Percentiles rank a stretch among this genome's conserved stretches.
Conservation (phyloP, 2,888 invertebrate species). For the Flabesymbios commensalis region DNA sequence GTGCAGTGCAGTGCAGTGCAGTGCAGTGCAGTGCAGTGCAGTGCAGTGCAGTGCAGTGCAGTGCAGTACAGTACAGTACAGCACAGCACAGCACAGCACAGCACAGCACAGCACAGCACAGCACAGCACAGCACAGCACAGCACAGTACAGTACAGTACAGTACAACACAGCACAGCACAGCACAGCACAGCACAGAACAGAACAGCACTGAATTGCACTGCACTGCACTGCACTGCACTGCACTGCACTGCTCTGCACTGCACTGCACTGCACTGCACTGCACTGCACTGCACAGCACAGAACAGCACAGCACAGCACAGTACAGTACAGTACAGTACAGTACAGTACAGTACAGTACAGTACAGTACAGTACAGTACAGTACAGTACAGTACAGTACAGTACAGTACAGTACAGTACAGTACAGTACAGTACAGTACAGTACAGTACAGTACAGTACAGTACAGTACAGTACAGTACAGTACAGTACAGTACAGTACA, state of each 20-base stretch:
- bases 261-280: conserved; percentile 1
- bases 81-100: conserved; percentile 5
- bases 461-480: neutral
- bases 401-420: conserved; percentile 1
- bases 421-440: conserved; percentile 10
- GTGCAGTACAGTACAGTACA: neutral
- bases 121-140: neutral
- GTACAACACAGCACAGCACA: neutral
- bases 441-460: conserved; percentile 7
- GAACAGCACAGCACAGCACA: neutral
- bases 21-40: no score
- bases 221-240: neutral
- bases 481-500: neutral
- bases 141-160: neutral
- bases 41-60: no score
- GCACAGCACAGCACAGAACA: neutral
- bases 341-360: neutral
- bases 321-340: neutral
- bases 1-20: no score
- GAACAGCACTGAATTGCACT: neutral
- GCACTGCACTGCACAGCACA: conserved; percentile 1
- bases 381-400: conserved; percentile 1
- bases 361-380: neutral
- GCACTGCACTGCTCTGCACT: no score
- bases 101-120: conserved; percentile 1